phyloP scores from a whole-genome alignment of 2,113 vertebrate species.

The Chionomys nivalis region DNA sequence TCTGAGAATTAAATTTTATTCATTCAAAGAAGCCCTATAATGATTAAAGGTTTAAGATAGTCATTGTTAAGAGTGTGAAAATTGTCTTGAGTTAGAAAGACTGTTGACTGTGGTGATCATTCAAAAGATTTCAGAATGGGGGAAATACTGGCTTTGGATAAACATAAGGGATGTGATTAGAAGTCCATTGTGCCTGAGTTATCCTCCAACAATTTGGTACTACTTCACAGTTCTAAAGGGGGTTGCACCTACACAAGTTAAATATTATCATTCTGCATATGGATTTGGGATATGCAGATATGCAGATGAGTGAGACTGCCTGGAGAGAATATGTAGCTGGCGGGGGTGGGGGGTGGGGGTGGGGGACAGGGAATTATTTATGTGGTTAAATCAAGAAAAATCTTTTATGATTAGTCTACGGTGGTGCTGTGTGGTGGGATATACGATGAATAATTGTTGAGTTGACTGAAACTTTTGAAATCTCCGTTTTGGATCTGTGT shows the following conservation, averaged over 20 bases:
- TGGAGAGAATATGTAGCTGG: neutral
- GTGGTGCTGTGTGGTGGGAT: neutral
- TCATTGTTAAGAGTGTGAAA: neutral
- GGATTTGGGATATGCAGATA: neutral
- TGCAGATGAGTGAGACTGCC: neutral
- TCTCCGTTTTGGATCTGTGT: neutral
- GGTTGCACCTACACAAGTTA: neutral
- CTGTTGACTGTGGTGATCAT: neutral
- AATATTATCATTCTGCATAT: neutral
- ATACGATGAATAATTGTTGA: neutral
- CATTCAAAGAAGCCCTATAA: neutral
- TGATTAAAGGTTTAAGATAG: neutral
- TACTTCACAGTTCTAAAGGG: neutral
- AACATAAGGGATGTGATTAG: neutral
- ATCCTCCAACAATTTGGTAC: neutral
- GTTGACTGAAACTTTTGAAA: neutral
- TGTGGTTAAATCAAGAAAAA: slow-evolving; percentile 24
- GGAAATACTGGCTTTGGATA: neutral
- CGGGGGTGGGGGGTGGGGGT: neutral
- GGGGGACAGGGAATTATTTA: neutral
- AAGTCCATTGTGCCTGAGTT: neutral
- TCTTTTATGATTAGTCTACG: neutral
- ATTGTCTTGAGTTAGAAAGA: neutral
- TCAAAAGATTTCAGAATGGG: neutral
- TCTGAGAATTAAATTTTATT: neutral